Evolutionary conservation across 1,140 invertebrate genomes (phyloP), one percentile per base, ranked within the genome.

Genomic region (Micrasema longulum): DNA sequence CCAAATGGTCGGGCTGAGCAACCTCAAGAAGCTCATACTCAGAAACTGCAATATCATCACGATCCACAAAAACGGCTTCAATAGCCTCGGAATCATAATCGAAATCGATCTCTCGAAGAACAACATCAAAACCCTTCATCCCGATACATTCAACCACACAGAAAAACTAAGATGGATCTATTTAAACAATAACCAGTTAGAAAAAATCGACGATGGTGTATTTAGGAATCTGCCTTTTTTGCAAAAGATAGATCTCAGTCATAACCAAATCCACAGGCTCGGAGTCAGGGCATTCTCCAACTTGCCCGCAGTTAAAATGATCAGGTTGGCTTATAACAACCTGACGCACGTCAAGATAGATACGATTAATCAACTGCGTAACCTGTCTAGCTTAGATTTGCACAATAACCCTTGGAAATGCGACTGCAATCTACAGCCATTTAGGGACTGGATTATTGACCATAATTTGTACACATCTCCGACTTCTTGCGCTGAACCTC

Each of bases 401-500:
- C 87, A 91, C 64, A 89, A 91, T 66, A 97, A 97, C 80, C 91
- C 91, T 0, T 97, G 95, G 95, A 88, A 90, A 45, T 97, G 95
- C 78, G 93, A 96, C 80, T 97, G 95, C 76, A 87, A 90, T 66
- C 81, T 97, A 50, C 90, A 93, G 76, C 86, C 85, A 6, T 93
- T 97, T 72, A 87, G 93, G 20, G 88, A 94, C 74, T 95, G 91
- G 88, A 85, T 91, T 9, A 87, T 93, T 0, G 85, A 87, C 31
- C 86, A 86, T 36, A 91, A 92, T n/a, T 80, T 94, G 0, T 92
- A 93, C 69, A 90, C 90, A 0, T 85, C 88, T 7, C 88, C 89
- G 0, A 93, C 92, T 4, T 84, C 85, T 2, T 96, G 94, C 78
- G 81, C 81, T 10, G 87, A 91, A 73, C 95, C 95, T 0, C 71